These are phyloP conservation scores for Rachycentron canadum DNA, from an alignment of 2,797 vertebrate genomes.

Conservation along the genomic window DNA sequence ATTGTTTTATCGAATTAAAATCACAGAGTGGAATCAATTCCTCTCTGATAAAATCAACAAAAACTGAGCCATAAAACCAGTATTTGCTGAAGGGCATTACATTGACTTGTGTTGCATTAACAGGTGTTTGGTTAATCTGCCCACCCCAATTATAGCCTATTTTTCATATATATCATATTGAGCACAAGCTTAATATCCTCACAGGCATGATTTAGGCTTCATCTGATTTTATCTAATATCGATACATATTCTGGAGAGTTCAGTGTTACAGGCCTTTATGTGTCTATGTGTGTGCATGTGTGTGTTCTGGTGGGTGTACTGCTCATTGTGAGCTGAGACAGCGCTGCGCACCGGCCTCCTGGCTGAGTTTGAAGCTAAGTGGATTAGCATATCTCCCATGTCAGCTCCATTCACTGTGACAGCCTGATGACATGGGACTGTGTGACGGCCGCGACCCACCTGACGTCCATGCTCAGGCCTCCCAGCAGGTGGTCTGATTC, in stretches of 20 bases:
- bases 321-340: constrained; percentile 47
- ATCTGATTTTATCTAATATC: constrained; percentile 59
- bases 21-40: neutral
- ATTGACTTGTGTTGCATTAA: constrained; percentile 13
- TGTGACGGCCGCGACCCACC: constrained; percentile 78
- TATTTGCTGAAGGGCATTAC: constrained; percentile 5
- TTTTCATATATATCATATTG: constrained; percentile 23
- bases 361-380: constrained; percentile 84
- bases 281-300: constrained; percentile 54
- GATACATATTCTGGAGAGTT: constrained; percentile 59
- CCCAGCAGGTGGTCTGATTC: constrained; percentile 76
- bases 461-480: constrained; percentile 73
- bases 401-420: constrained; percentile 80
- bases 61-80: neutral
- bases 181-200: constrained; percentile 44
- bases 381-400: constrained; percentile 85
- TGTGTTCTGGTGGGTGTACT: constrained; percentile 51
- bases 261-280: constrained; percentile 60
- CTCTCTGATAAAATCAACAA: neutral
- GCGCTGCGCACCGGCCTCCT: constrained; percentile 57
- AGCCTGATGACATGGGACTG: constrained; percentile 82
- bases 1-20: neutral
- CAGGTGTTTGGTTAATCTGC: constrained; percentile 30
- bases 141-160: constrained; percentile 5
- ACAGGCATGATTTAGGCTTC: constrained; percentile 48